Base-by-base conservation (phyloP, 2,888 invertebrate genomes). In the Frankliniella intonsa region DNA sequence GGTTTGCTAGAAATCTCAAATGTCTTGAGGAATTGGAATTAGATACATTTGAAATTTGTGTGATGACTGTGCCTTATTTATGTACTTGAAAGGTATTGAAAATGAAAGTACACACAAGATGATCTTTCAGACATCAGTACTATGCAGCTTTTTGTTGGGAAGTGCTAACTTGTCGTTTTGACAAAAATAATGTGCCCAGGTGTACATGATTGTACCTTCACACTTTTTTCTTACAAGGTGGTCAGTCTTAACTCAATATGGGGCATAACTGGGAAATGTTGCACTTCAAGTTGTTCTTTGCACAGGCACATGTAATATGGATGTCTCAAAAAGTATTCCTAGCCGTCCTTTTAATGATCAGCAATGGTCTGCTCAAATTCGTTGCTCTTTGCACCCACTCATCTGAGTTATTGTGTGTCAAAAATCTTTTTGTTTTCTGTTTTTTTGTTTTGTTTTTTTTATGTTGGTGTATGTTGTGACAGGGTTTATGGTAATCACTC, bases 31-130 rank as follows among this genome's bases (percentile, higher is more conserved):
- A 38, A 38, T 38, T 38, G 38, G 38, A 38, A 38, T 5, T 38
- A 38, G 38, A 19, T n/a, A 62, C 62, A 17, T 62, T 62, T 62
- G n/a, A 62, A 62, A 62, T 62, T 62, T 11, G 25, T 76, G 69
- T 76, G 69, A 76, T 76, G 69, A 76, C 22, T 76, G 69, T 76
- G 69, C 69, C 69, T 76, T 76, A 25, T 22, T 25, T 7, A 11
- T 62, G 17, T 5, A 62, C 7, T 17, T 62, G 62, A n/a, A 62
- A 62, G 19, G 17, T 19, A 62, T 62, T 62, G n/a, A n/a, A n/a
- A 10, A n/a, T 62, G 62, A 17, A 62, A 7, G 62, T 62, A 62
- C n/a, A 19, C 7, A 62, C 17, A 62, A 19, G 17, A 19, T 14
- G 62, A 14, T 19, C 14, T 62, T 62, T 7, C 62, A 19, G 14